Base-by-base conservation (phyloP, 2,113 vertebrate species). In the Raja brachyura region DNA sequence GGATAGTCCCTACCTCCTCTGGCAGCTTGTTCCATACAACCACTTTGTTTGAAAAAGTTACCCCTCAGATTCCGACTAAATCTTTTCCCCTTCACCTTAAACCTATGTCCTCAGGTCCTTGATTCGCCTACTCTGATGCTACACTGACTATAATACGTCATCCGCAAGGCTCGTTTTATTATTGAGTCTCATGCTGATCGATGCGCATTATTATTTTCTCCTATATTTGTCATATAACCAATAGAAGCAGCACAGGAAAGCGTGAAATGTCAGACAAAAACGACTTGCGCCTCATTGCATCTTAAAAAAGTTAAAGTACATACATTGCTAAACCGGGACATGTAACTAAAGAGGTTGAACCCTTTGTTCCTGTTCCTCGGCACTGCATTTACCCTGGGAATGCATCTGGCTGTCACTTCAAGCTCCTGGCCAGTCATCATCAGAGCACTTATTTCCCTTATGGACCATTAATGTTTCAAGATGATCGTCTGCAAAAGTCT, bases 271-370 rank as follows among this genome's bases (percentile, higher is more conserved):
- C 88, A 90, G 39, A 74, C 68, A 48, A 92, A 10, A 92, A 73
- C 33, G 39, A 92, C 18, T 73, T 33, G 18, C 54, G 63, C 66
- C 22, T 74, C 20, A 73, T 39, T 25, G 7, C 10, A 73, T 74
- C 13, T 68, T 31, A 39, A 70, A 73, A 90, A 92, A 31, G 28
- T 10, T n/a, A 85, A 90, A 68, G 63, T 68, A 68, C 63, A 10
- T n/a, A 20, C 48, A 33, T 18, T 54, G 33, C 20, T 22, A 73
- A 73, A 54, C 48, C 66, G 54, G 66, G 3, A n/a, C 6, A 39
- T 20, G 33, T 39, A 73, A 73, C 33, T 68, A 92, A 92, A 92
- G 88, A 88, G 31, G 90, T 70, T 54, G 66, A 92, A 92, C 25
- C 33, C 20, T 92, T 73, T 31, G 2, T 39, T 25, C 33, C 22